Conservation (phyloP, 1,140 invertebrate genomes). For the Lutraria rhynchaena region DNA sequence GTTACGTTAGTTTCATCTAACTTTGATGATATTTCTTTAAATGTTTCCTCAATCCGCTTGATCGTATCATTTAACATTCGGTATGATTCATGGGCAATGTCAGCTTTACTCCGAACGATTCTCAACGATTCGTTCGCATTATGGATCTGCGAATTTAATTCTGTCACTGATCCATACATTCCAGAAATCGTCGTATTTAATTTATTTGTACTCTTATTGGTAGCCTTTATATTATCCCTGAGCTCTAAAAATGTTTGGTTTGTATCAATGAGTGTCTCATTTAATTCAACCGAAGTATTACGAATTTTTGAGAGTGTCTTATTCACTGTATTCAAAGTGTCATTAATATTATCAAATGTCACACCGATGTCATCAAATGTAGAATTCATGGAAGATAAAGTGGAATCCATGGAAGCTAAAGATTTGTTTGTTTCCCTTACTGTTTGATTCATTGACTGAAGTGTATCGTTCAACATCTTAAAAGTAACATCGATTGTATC, state of each 20-base stretch:
- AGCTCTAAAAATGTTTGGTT: slow-evolving; percentile 20
- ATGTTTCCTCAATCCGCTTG: neutral
- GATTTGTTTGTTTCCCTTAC: slow-evolving; percentile 28
- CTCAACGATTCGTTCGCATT: slow-evolving; percentile 51
- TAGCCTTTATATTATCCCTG: neutral
- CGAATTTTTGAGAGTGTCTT: slow-evolving; percentile 10
- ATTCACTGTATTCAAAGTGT: slow-evolving; percentile 21
- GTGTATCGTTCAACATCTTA: slow-evolving; percentile 31
- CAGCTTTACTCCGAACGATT: slow-evolving; percentile 27
- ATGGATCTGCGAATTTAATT: slow-evolving; percentile 15
- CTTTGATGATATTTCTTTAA: slow-evolving; percentile 2
- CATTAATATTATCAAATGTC: slow-evolving; percentile 40
- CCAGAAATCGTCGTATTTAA: neutral
- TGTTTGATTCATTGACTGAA: slow-evolving; percentile 21
- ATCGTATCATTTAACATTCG: slow-evolving; percentile 28
- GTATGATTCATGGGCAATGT: slow-evolving; percentile 34
- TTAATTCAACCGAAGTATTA: neutral
- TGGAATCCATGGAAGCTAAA: slow-evolving; percentile 17
- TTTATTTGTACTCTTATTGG: neutral
- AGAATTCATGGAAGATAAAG: slow-evolving; percentile 8
- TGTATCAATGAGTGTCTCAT: neutral
- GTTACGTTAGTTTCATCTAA: slow-evolving; percentile 8
- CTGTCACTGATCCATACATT: slow-evolving; percentile 6
- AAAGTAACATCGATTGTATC: slow-evolving; percentile 37
- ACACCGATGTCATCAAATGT: slow-evolving; percentile 28